Evolutionary conservation across 2,888 invertebrate genomes (phyloP).

Genomic region (Eremobia ochroleuca): DNA sequence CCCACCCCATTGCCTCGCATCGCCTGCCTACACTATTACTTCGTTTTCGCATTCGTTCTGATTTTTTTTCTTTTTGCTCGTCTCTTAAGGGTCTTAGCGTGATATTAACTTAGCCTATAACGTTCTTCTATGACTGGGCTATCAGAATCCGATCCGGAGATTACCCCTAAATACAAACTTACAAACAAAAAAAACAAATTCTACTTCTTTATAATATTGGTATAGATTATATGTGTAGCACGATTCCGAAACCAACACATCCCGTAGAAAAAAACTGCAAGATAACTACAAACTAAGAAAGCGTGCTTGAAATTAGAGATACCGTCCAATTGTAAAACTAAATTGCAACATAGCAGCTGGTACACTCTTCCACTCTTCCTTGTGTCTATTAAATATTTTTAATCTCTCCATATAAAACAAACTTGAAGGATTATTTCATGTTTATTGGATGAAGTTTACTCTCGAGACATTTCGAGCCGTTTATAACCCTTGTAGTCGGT

Average conservation of each 20-base stretch:
- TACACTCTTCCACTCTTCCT: constrained; percentile 21
- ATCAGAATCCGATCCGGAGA: background rate
- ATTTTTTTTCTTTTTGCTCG: too few species aligned
- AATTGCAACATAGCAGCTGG: constrained; percentile 38
- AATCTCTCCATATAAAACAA: constrained; percentile 41
- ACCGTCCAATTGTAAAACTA: constrained; percentile 38
- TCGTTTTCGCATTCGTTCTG: too few species aligned
- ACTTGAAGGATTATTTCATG: constrained; percentile 50
- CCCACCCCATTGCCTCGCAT: background rate
- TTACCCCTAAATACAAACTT: too few species aligned
- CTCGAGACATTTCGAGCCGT: constrained; percentile 57
- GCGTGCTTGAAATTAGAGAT: constrained; percentile 24
- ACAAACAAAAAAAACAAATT: too few species aligned
- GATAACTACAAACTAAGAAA: constrained; percentile 12
- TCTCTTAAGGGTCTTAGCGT: too few species aligned
- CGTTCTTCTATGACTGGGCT: background rate
- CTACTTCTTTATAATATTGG: too few species aligned
- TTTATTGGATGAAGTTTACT: constrained; percentile 58
- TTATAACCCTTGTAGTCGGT: constrained; percentile 55
- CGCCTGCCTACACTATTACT: background rate
- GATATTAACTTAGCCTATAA: too few species aligned
- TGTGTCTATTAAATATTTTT: constrained; percentile 32
- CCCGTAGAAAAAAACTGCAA: constrained; percentile 3
- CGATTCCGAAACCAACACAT: background rate
- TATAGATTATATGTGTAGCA: background rate